Percentiles rank a stretch among this genome's conserved stretches.
These are phyloP conservation scores for Drosophila pseudoananassae DNA, from an alignment of 1,140 invertebrate species.

Conservation along the genomic window DNA sequence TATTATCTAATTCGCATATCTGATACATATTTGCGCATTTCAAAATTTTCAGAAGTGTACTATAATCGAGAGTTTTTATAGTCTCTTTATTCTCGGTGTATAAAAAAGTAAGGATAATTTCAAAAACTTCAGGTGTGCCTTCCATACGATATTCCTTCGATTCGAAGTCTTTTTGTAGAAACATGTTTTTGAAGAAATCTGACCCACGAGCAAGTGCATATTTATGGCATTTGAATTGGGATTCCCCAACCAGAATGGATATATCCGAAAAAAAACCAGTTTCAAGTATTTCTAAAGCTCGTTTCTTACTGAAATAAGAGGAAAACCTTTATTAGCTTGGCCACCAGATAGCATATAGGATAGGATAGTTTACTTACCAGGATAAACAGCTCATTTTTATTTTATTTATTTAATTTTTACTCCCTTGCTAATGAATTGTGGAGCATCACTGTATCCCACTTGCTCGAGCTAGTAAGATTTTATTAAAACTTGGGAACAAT, in stretches of 20 bases:
- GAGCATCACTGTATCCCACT: too few species aligned
- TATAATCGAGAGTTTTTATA: not conserved
- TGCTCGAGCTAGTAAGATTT: too few species aligned
- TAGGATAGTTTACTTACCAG: too few species aligned
- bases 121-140: not conserved
- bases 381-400: too few species aligned
- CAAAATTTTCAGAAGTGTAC: not conserved
- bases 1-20: not conserved
- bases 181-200: constrained; percentile 6
- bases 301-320: too few species aligned
- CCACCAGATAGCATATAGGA: too few species aligned
- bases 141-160: not conserved
- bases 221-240: not conserved
- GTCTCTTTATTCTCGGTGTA: not conserved
- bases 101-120: not conserved
- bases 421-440: too few species aligned
- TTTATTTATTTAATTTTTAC: too few species aligned
- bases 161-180: not conserved
- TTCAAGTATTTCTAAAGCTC: not conserved
- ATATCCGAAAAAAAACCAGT: not conserved
- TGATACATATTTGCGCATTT: constrained; percentile 6
- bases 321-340: too few species aligned
- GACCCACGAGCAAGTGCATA: constrained; percentile 1
- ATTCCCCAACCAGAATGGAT: not conserved
- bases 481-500: too few species aligned